Evolutionary conservation across 92 coral and sea anemone species (phyloP).

Genomic region (Siderastrea radians): DNA sequence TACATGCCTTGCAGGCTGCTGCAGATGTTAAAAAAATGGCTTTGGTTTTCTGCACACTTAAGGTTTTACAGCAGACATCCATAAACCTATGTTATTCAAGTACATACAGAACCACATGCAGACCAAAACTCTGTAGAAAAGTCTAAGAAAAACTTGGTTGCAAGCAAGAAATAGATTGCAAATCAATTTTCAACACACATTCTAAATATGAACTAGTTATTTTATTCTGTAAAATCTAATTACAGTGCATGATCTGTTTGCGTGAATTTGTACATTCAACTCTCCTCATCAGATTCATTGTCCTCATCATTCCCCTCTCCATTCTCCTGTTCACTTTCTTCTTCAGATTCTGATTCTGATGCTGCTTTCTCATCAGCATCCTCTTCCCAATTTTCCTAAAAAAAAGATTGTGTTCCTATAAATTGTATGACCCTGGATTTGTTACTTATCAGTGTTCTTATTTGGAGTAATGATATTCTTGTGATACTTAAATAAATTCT

Average conservation of each 20-base stretch:
- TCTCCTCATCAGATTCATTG: slow-evolving; percentile 39
- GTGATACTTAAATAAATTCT: too few species aligned
- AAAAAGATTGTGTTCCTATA: not conserved
- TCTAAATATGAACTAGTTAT: slow-evolving; percentile 22
- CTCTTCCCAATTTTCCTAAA: slow-evolving; percentile 70
- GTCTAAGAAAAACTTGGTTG: not conserved
- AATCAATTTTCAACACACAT: not conserved
- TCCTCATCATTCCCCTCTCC: slow-evolving; percentile 41
- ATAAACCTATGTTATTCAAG: too few species aligned
- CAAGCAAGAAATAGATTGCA: not conserved
- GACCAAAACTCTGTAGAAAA: not conserved
- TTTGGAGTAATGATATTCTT: too few species aligned
- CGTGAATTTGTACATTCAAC: slow-evolving; percentile 36
- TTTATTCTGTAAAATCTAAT: slow-evolving; percentile 47
- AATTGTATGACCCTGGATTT: too few species aligned
- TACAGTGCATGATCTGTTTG: slow-evolving; percentile 33
- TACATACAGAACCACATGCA: too few species aligned
- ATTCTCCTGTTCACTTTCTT: slow-evolving; percentile 50
- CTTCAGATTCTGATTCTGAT: slow-evolving; percentile 30
- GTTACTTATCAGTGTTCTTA: too few species aligned
- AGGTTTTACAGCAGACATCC: too few species aligned
- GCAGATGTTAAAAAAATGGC: too few species aligned
- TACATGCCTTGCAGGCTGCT: too few species aligned
- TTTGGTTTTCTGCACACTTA: too few species aligned
- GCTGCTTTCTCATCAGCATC: slow-evolving; percentile 26